Percentiles rank a stretch among this genome's conserved stretches.
Conservation (phyloP, 2,797 vertebrate genomes). For the Chloroceryle inda region DNA sequence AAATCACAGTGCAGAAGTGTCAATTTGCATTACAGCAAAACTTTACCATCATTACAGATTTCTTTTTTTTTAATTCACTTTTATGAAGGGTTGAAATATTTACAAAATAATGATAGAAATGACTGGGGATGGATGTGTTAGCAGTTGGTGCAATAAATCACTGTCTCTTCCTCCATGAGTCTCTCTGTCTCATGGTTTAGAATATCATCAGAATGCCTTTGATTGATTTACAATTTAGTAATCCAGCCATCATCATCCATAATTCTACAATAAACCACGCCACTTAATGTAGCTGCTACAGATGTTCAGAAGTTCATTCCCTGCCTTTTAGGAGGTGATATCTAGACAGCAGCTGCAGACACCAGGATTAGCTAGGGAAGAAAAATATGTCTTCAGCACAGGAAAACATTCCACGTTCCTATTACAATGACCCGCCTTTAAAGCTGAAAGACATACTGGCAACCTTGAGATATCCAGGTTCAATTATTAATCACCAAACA, state of each 20-base stretch:
- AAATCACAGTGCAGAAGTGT: background rate
- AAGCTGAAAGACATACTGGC: background rate
- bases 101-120: slow-evolving; percentile 56
- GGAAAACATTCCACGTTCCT: background rate
- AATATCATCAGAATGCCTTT: slow-evolving; percentile 25
- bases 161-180: slow-evolving; percentile 1
- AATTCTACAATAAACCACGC: slow-evolving; percentile 57
- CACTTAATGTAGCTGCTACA: slow-evolving; percentile 59
- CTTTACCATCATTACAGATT: background rate
- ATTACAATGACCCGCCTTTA: background rate
- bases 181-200: slow-evolving; percentile 36
- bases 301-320: slow-evolving; percentile 54
- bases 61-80: background rate
- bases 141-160: slow-evolving; percentile 66
- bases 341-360: slow-evolving; percentile 48
- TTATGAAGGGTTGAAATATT: slow-evolving; percentile 51
- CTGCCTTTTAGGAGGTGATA: slow-evolving; percentile 33
- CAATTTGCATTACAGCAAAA: slow-evolving; percentile 13
- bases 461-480: background rate
- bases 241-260: slow-evolving; percentile 49
- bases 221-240: slow-evolving; percentile 67
- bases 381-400: background rate
- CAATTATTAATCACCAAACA: background rate
- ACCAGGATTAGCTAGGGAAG: background rate
- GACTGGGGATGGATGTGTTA: slow-evolving; percentile 16